Conservation (phyloP, 2,888 invertebrate species). For the Ichneumoninae sp. region DNA sequence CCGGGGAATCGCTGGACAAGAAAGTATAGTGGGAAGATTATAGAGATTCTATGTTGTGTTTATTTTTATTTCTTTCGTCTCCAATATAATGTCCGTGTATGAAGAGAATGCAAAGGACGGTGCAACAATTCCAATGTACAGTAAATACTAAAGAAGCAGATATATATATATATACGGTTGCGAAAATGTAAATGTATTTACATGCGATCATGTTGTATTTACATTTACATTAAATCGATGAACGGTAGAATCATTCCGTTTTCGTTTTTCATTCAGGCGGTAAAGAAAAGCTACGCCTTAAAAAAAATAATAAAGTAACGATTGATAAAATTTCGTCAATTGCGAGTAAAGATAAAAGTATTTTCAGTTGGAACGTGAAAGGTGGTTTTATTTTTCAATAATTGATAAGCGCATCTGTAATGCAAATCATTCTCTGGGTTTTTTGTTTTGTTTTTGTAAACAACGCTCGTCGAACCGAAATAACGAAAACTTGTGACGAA, state of each 20-base stretch:
- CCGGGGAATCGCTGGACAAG: slow-evolving; percentile 82
- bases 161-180: slow-evolving; percentile 54
- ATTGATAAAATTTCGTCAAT: background rate
- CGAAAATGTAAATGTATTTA: slow-evolving; percentile 49
- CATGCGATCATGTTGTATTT: slow-evolving; percentile 33
- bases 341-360: slow-evolving; percentile 37
- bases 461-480: background rate
- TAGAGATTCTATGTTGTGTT: slow-evolving; percentile 74
- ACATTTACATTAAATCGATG: slow-evolving; percentile 36
- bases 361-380: slow-evolving; percentile 32
- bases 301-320: slow-evolving; percentile 33
- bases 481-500: slow-evolving; percentile 45
- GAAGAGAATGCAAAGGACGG: slow-evolving; percentile 46
- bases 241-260: slow-evolving; percentile 37
- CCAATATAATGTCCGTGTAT: slow-evolving; percentile 43
- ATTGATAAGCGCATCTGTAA: slow-evolving; percentile 17
- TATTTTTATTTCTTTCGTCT: slow-evolving; percentile 64
- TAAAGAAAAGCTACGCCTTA: slow-evolving; percentile 15
- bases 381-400: slow-evolving; percentile 24
- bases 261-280: slow-evolving; percentile 27
- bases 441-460: slow-evolving; percentile 23
- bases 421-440: slow-evolving; percentile 22
- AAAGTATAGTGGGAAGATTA: slow-evolving; percentile 80
- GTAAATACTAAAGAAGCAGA: slow-evolving; percentile 62
- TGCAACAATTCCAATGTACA: slow-evolving; percentile 69